Evolutionary conservation across 2,113 vertebrate genomes (phyloP).

Genomic region (Vulpes lagopus): DNA sequence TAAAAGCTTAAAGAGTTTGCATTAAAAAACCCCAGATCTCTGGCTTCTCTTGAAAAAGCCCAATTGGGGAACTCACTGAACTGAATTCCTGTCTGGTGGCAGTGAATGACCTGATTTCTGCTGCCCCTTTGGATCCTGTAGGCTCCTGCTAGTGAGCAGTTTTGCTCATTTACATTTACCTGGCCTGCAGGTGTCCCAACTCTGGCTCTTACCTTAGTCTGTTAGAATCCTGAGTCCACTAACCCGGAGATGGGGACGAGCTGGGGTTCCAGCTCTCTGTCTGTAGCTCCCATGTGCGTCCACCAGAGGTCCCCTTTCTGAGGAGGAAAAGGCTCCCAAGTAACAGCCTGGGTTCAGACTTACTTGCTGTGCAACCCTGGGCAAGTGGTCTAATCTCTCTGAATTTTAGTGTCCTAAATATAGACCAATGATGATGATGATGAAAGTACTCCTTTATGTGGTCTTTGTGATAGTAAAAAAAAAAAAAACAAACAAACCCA

Average conservation of each 20-base stretch:
- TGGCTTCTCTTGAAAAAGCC: not conserved
- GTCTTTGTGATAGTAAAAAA: not conserved
- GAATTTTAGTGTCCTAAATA: not conserved
- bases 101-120: not conserved
- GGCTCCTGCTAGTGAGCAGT: not conserved
- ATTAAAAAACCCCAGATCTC: not conserved
- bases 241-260: not conserved
- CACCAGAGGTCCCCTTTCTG: constrained; percentile 31
- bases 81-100: not conserved
- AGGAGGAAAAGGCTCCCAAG: not conserved
- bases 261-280: not conserved
- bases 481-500: not conserved
- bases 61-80: not conserved
- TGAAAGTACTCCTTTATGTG: not conserved
- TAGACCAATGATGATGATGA: not conserved
- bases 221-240: not conserved
- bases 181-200: not conserved
- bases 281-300: not conserved
- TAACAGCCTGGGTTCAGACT: not conserved
- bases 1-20: not conserved
- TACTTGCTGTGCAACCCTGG: not conserved
- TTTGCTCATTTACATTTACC: not conserved
- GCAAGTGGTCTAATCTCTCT: not conserved
- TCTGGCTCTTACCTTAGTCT: not conserved
- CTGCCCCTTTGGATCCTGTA: not conserved